These are phyloP conservation scores for Hirudinaria manillensis DNA, from an alignment of 2,888 invertebrate species.

Conservation along the genomic window DNA sequence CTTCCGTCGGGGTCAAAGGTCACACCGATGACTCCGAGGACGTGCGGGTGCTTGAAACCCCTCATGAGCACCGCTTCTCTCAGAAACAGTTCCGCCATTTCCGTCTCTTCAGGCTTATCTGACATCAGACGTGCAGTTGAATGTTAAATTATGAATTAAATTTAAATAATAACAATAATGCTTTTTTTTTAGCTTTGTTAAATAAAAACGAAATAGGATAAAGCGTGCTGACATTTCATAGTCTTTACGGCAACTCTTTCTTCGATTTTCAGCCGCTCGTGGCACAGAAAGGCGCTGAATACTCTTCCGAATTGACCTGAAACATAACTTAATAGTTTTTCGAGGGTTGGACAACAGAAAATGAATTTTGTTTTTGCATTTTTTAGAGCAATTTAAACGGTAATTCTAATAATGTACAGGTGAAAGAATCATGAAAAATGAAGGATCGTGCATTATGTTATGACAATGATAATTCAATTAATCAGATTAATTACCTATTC, in stretches of 20 bases:
- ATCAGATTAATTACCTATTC: constrained; percentile 14
- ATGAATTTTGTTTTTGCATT: not conserved
- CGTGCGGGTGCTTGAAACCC: constrained; percentile 56
- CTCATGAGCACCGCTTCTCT: constrained; percentile 56
- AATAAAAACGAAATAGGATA: not conserved
- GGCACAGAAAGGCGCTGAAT: constrained; percentile 31
- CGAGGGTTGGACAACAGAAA: not conserved
- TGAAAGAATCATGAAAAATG: not conserved
- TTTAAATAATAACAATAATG: not conserved
- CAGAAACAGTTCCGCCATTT: constrained; percentile 52
- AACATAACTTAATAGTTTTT: not conserved
- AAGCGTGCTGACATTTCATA: constrained; percentile 45
- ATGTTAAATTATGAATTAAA: not conserved
- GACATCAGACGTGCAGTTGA: not conserved
- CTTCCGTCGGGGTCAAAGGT: constrained; percentile 50
- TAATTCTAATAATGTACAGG: not conserved
- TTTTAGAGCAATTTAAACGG: not conserved
- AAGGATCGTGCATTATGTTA: too few species aligned
- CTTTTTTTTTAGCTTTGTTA: not conserved
- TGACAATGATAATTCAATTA: too few species aligned
- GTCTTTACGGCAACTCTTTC: constrained; percentile 48
- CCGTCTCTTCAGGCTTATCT: constrained; percentile 43
- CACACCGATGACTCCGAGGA: constrained; percentile 55
- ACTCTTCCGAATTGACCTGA: constrained; percentile 40
- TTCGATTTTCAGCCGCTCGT: constrained; percentile 31